These are phyloP conservation scores for Muricea muricata DNA, from an alignment of 92 coral and sea anemone genomes.

Conservation along the genomic window DNA sequence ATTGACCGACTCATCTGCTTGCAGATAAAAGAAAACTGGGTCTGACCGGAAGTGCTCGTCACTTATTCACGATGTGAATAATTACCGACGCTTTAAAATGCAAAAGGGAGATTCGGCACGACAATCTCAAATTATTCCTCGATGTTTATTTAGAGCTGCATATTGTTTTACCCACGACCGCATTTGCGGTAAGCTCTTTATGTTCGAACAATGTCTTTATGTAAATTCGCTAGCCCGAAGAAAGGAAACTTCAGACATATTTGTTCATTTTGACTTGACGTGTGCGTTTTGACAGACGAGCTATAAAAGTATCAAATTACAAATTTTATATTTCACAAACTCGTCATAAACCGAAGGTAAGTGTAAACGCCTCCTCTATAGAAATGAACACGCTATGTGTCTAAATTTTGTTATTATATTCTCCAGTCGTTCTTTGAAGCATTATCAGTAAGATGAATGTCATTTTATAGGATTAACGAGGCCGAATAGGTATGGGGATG, in stretches of 20 bases:
- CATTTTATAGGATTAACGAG: neutral
- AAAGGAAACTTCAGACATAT: neutral
- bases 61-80: too few relatives aligned
- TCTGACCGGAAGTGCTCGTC: neutral
- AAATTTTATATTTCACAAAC: neutral
- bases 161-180: neutral
- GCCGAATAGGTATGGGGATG: neutral
- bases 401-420: neutral
- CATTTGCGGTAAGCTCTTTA: neutral
- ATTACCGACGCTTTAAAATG: too few relatives aligned
- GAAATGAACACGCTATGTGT: neutral
- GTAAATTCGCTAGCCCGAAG: neutral
- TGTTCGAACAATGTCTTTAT: neutral
- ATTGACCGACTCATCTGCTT: too few relatives aligned
- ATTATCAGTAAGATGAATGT: neutral
- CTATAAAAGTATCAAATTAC: neutral
- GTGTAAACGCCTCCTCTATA: slow-evolving; percentile 19
- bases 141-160: neutral
- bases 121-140: neutral
- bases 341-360: neutral
- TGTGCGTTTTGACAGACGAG: too few relatives aligned
- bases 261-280: neutral
- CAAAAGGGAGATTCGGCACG: neutral
- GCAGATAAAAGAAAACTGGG: too few relatives aligned
- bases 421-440: neutral